phyloP scores from a whole-genome alignment of 30 jellyfish, hydroid and myxozoan species.

The Clytia hemisphaerica region DNA sequence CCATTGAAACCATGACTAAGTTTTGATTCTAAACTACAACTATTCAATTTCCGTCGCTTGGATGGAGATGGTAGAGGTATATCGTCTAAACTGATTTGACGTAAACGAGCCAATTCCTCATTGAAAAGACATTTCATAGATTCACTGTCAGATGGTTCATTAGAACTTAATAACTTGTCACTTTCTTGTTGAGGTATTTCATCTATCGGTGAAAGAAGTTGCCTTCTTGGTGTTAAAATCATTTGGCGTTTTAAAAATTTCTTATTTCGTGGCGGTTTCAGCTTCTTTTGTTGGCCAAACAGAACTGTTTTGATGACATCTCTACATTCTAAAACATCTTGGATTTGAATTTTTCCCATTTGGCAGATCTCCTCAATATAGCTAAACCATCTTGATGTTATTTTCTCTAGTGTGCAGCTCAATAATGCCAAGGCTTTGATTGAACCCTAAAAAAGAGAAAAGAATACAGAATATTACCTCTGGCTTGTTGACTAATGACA shows the following conservation, averaged over 20 bases:
- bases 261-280: conserved; percentile 6
- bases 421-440: conserved; percentile 30
- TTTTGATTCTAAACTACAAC: conserved; percentile 27
- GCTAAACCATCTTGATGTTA: conserved; percentile 30
- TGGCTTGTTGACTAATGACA: not conserved
- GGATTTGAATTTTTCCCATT: conserved; percentile 19
- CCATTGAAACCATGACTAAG: conserved; percentile 7
- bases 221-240: conserved; percentile 1
- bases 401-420: conserved; percentile 30
- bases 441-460: not conserved
- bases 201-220: conserved; percentile 21
- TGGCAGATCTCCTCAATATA: conserved; percentile 10
- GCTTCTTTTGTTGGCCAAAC: conserved; percentile 24
- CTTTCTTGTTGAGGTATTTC: too few species aligned
- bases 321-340: conserved; percentile 26
- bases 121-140: conserved; percentile 4
- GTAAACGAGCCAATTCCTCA: conserved; percentile 24
- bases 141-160: conserved; percentile 20
- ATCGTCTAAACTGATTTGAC: conserved; percentile 15
- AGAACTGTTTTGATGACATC: conserved; percentile 20
- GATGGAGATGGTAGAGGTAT: conserved; percentile 28
- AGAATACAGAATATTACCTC: not conserved
- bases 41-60: conserved; percentile 18
- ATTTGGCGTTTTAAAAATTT: conserved; percentile 6
- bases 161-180: too few species aligned